phyloP scores from a whole-genome alignment of 1,140 invertebrate species.

The Drosophila takahashii region DNA sequence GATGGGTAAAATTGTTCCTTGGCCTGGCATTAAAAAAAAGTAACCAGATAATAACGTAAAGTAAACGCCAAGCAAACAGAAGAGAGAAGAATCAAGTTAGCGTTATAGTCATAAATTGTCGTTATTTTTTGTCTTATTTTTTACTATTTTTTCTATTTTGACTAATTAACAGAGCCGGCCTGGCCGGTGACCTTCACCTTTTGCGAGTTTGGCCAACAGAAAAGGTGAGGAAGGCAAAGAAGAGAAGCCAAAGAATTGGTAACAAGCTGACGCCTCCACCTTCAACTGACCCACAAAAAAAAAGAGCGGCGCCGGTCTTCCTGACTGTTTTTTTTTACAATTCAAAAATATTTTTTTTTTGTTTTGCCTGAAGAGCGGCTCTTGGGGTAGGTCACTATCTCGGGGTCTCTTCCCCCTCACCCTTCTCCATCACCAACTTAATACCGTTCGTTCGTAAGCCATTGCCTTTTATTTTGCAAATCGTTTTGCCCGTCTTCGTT shows the following conservation, averaged over 20 bases:
- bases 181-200: constrained; percentile 59
- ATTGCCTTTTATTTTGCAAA: constrained; percentile 50
- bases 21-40: constrained; percentile 19
- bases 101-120: constrained; percentile 30
- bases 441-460: constrained; percentile 42
- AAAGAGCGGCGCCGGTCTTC: constrained; percentile 29
- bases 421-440: constrained; percentile 3
- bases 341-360: constrained; percentile 1
- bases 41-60: constrained; percentile 22
- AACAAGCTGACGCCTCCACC: constrained; percentile 54
- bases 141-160: constrained; percentile 9
- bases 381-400: constrained; percentile 36
- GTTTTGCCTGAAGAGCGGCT: constrained; percentile 1
- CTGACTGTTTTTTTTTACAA: constrained; percentile 17
- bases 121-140: neutral
- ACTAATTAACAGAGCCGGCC: constrained; percentile 49
- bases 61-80: constrained; percentile 5
- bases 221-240: constrained; percentile 17
- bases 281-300: constrained; percentile 40
- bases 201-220: constrained; percentile 42
- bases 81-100: constrained; percentile 21
- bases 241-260: constrained; percentile 57
- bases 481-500: constrained; percentile 25
- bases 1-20: constrained; percentile 44
- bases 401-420: neutral